These are phyloP conservation scores for Eospalax fontanierii DNA, from an alignment of 2,797 vertebrate species.

Conservation along the genomic window DNA sequence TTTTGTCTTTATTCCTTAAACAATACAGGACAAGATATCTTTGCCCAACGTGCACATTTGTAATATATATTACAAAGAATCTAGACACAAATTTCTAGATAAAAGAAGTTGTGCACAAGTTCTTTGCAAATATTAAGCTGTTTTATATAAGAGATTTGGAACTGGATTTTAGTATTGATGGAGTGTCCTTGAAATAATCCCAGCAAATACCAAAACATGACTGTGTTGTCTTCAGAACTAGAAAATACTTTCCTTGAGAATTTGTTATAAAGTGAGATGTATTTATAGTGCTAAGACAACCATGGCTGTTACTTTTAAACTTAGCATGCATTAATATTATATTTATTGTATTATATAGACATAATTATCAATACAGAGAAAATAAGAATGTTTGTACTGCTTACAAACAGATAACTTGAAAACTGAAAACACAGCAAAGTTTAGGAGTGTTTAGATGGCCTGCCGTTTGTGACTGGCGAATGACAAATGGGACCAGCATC, in stretches of 20 bases:
- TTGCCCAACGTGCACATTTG: neutral
- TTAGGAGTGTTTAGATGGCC: neutral
- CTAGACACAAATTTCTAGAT: neutral
- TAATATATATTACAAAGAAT: neutral
- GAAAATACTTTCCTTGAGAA: neutral
- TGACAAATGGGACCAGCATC: no score
- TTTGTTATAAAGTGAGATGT: neutral
- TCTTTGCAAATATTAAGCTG: neutral
- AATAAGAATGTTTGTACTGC: neutral
- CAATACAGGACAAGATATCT: neutral
- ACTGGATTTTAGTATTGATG: no score
- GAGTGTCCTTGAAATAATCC: neutral
- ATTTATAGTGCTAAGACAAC: neutral
- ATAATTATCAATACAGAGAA: neutral
- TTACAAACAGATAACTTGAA: constrained; percentile 32
- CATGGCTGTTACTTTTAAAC: neutral
- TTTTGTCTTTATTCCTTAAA: neutral
- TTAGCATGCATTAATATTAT: neutral
- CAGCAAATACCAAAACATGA: neutral
- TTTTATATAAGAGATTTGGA: no score
- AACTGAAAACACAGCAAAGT: neutral
- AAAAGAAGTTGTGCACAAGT: no score
- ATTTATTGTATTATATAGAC: neutral
- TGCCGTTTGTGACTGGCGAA: accelerated
- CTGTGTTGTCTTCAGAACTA: neutral